Evolutionary conservation across 2,797 vertebrate species (phyloP), one percentile per base, ranked within the genome.

Genomic region (Hippoglossus hippoglossus): DNA sequence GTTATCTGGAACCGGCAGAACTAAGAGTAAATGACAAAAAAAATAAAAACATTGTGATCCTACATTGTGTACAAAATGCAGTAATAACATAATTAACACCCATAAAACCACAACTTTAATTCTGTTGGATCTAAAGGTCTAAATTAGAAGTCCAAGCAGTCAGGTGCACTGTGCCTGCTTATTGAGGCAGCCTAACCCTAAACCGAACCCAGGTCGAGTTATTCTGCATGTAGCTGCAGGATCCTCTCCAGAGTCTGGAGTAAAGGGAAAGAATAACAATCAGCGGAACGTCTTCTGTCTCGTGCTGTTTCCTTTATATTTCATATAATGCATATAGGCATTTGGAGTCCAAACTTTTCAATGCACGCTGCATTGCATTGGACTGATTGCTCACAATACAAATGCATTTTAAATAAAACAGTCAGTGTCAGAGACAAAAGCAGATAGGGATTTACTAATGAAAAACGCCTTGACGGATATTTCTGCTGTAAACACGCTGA

Each of bases 131-230:
- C 31, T 34, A 10, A 34, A 34, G 31, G 31, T 10, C 9, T 10
- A 10, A 34, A 34, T 31, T 24, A 79, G 36, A 68, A 13, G 34
- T 73, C 21, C 53, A 49, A 82, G 50, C 52, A 49, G 58, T 34
- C 28, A 8, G 47, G 47, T 46, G 46, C 58, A 83, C 77, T 76
- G 78, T 91, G 93, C 92, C 91, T 85, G 77, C 90, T 83, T 75
- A 71, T 26, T 64, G 58, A 83, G 65, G 77, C 64, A 36, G 76
- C 57, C 68, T 11, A 34, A 34, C 31, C 31, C 31, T 34, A 11
- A 34, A 10, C 31, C 31, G 10, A 34, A 34, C 31, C 31, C 31
- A 69, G 71, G 58, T 61, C 83, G 78, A 74, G 68, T 77, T 77
- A 41, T 65, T 88, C 79, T 57, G 63, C 63, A 41, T 65, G 81